A percentile compares a stretch with the other conserved stretches of the same genome.
phyloP scores from a whole-genome alignment of 2,888 invertebrate species.

The Neoascia interrupta region DNA sequence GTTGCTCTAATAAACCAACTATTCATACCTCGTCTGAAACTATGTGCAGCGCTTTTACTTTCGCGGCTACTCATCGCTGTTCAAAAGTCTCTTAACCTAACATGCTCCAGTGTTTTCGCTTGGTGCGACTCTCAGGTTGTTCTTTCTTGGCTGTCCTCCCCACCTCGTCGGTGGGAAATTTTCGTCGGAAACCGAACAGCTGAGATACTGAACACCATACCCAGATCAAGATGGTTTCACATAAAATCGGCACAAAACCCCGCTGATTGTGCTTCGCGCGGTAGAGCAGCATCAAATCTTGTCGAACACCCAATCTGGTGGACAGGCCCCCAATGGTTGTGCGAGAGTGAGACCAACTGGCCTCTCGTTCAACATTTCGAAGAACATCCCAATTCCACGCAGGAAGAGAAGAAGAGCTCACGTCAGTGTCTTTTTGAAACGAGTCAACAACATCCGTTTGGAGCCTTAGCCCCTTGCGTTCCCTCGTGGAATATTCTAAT shows the following conservation, averaged over 20 bases:
- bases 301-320: neutral
- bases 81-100: neutral
- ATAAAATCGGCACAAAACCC: neutral
- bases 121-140: neutral
- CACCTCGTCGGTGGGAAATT: neutral
- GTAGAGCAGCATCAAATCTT: neutral
- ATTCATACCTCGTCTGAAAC: no score
- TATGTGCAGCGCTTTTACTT: neutral
- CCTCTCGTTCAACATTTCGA: neutral
- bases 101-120: neutral
- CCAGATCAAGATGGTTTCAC: neutral
- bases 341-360: neutral
- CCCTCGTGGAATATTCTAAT: neutral
- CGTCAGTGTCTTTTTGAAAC: no score
- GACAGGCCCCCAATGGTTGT: slow-evolving; percentile 7
- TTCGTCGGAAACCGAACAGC: neutral
- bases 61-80: slow-evolving; percentile 1
- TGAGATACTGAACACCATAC: neutral
- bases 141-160: neutral
- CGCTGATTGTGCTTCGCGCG: neutral
- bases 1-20: neutral
- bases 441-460: neutral
- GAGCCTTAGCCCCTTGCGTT: neutral
- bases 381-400: neutral
- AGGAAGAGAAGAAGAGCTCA: neutral